These are phyloP conservation scores for Bujurquina vittata DNA, from an alignment of 2,113 vertebrate genomes.

Conservation along the genomic window DNA sequence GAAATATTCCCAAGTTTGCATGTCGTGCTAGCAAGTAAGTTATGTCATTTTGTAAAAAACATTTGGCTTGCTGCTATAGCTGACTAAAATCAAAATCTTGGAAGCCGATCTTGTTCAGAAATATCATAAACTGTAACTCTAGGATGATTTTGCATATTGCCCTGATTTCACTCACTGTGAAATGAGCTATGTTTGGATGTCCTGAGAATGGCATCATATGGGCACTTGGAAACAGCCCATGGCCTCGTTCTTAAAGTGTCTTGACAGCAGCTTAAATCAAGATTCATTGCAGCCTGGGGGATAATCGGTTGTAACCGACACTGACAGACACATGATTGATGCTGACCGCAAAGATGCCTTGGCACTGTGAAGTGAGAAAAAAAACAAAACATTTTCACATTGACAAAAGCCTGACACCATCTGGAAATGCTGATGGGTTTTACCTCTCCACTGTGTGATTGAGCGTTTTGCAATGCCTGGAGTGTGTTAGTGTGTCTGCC, in stretches of 20 bases:
- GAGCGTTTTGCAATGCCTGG: neutral
- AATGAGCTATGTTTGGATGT: constrained; percentile 16
- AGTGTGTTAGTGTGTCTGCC: neutral
- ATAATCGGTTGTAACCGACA: constrained; percentile 15
- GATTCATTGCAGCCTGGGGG: constrained; percentile 48
- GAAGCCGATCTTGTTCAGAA: neutral
- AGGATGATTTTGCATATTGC: neutral
- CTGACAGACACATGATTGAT: constrained; percentile 52
- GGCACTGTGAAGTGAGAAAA: neutral
- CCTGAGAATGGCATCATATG: neutral
- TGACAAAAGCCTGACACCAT: constrained; percentile 30
- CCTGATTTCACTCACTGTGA: neutral
- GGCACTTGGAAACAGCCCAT: constrained; percentile 12
- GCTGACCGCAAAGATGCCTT: constrained; percentile 37
- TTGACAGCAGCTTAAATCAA: constrained; percentile 36
- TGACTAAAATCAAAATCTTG: neutral
- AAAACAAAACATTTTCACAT: neutral
- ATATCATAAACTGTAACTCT: neutral
- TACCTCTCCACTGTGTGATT: constrained; percentile 30
- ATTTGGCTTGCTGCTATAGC: neutral
- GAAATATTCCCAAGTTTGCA: neutral
- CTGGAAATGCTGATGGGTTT: constrained; percentile 38
- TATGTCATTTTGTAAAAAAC: neutral
- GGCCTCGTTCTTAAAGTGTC: constrained; percentile 22
- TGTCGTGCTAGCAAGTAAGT: neutral